phyloP scores from a whole-genome alignment of 23 tunicate genomes.

The Clavelina lepadiformis region DNA sequence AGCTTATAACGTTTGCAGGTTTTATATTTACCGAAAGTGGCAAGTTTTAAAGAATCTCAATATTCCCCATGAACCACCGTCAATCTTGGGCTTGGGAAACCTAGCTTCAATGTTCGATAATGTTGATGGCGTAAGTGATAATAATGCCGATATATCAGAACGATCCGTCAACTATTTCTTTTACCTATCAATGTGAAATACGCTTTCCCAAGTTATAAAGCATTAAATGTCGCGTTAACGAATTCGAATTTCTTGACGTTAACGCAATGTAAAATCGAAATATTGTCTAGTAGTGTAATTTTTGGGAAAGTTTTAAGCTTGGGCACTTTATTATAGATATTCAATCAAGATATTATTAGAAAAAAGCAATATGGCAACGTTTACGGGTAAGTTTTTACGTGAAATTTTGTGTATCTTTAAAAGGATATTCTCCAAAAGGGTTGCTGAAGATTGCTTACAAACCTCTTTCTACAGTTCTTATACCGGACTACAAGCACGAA shows the following conservation, averaged over 20 bases:
- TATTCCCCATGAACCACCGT: conserved; percentile 83
- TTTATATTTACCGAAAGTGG: conserved; percentile 53
- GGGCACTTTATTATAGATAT: conserved; percentile 43
- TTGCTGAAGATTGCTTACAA: no score
- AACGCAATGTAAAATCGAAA: no score
- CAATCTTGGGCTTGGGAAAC: conserved; percentile 48
- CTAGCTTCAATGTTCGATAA: conserved; percentile 10
- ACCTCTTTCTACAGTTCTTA: no score
- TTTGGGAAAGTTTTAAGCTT: conserved; percentile 31
- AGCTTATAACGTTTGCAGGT: no score
- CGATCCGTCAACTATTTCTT: no score
- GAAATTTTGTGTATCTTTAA: background rate
- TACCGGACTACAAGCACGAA: conserved; percentile 20
- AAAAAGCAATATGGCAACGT: conserved; percentile 60
- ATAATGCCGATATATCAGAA: background rate
- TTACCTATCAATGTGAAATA: no score
- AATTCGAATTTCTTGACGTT: no score
- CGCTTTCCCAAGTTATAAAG: no score
- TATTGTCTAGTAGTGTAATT: no score
- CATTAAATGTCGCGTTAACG: no score
- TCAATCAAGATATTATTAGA: conserved; percentile 22
- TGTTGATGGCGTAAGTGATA: conserved; percentile 14
- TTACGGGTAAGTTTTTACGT: conserved; percentile 47
- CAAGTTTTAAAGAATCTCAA: conserved; percentile 46
- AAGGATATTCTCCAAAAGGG: no score